Conservation (phyloP, 1,140 invertebrate species). For the Orius insidiosus region DNA sequence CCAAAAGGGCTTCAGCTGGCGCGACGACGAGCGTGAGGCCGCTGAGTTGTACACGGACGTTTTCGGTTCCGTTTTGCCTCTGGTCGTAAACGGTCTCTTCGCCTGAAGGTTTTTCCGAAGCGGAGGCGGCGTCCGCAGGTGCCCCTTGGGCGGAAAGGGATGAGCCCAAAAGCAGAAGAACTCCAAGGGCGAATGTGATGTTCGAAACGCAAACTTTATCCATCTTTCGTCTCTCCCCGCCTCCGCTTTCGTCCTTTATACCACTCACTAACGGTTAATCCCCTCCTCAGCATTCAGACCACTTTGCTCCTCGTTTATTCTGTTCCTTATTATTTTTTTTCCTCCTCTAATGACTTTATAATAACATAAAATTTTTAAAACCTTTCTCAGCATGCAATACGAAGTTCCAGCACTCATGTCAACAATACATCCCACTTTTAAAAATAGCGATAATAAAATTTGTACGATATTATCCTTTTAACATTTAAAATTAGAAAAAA, state of each 20-base stretch:
- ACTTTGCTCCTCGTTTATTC: neutral
- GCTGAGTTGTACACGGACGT: conserved; percentile 43
- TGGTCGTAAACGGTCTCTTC: conserved; percentile 34
- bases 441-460: no score
- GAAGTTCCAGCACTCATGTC: no score
- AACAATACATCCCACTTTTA: no score
- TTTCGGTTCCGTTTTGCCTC: conserved; percentile 49
- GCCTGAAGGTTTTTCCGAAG: no score
- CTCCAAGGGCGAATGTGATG: no score
- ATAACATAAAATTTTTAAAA: neutral
- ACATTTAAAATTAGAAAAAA: no score
- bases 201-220: neutral
- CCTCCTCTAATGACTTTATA: neutral
- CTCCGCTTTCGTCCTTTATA: conserved; percentile 17
- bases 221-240: conserved; percentile 14
- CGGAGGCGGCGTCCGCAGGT: no score
- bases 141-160: no score
- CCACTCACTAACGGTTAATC: neutral
- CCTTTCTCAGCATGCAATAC: no score
- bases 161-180: no score
- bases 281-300: neutral
- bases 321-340: neutral
- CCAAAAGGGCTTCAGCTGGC: conserved; percentile 31
- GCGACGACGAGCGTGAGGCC: conserved; percentile 43
- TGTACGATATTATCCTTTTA: no score